These are phyloP conservation scores for Scomber japonicus DNA, from an alignment of 2,113 vertebrate species.

Conservation along the genomic window DNA sequence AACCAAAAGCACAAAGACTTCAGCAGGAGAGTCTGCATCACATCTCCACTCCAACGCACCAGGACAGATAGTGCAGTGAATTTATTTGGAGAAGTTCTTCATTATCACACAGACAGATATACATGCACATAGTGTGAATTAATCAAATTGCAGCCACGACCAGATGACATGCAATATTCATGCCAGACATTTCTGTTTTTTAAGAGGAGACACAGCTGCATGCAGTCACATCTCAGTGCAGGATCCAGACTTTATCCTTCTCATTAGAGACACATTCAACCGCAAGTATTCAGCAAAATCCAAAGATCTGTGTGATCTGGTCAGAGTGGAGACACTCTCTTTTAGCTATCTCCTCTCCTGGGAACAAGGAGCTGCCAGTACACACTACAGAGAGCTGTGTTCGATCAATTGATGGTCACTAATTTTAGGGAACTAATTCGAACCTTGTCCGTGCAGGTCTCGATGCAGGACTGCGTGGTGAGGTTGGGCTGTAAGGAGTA, in stretches of 20 bases:
- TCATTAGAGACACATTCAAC: constrained; percentile 65
- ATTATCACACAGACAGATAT: not conserved
- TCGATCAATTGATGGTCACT: constrained; percentile 33
- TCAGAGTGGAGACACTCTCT: constrained; percentile 19
- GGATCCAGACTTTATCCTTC: constrained; percentile 44
- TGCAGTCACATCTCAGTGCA: constrained; percentile 36
- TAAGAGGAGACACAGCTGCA: constrained; percentile 38
- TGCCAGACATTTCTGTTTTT: constrained; percentile 26
- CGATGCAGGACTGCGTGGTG: constrained; percentile 91
- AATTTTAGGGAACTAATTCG: constrained; percentile 51
- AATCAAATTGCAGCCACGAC: constrained; percentile 38
- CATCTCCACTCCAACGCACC: not conserved
- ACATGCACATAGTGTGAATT: constrained; percentile 18
- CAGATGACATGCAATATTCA: constrained; percentile 31
- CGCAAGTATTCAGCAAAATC: constrained; percentile 57
- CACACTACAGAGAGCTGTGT: constrained; percentile 1
- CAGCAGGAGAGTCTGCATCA: not conserved
- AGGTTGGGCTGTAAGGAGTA: constrained; percentile 87
- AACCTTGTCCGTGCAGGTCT: constrained; percentile 96
- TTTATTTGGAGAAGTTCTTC: not conserved
- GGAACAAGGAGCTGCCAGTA: not conserved
- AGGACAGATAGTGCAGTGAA: constrained; percentile 9
- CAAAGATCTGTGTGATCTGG: constrained; percentile 26
- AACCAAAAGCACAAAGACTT: constrained; percentile 34
- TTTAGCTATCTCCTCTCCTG: constrained; percentile 25